Base-by-base conservation (phyloP, 2,888 invertebrate genomes). In the Dugesia japonica region DNA sequence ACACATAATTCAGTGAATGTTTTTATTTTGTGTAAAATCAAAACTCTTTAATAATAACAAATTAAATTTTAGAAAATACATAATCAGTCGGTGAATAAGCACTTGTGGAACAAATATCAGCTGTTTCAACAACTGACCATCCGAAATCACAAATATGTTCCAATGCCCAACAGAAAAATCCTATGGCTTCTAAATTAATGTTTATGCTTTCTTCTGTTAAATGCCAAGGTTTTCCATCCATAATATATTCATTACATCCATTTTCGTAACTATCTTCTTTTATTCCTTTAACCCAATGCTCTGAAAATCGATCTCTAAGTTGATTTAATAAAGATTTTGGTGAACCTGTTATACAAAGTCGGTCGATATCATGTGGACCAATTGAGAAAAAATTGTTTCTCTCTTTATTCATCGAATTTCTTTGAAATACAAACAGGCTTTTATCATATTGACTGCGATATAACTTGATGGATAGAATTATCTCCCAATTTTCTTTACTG, bases 371-470 rank as follows among this genome's bases (percentile, higher is more conserved):
- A 71, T 77, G 77, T 1, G 76, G 38, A 33, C 71, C 76, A 20
- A 77, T 42, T 17, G 33, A 33, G 27, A 76, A 76, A 15, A 76
- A 72, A 71, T 77, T 42, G n/a, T 77, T 77, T 13, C 23, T 23
- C 9, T 77, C 73, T 75, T 28, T 76, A 23, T 27, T 77, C 20
- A 0, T 4, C 15, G 20, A 20, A 9, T 77, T 28, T 7, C 28
- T 26, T 1, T 76, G 28, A 27, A 77, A 28, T 23, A 77, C 20
- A 28, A 77, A 77, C 42, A 77, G 71, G 27, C 76, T 76, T 28
- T 77, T 77, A 33, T 77, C 77, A 27, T 77, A 77, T 26, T 75
- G 74, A 23, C 76, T 77, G 0, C 77, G 77, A 28, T 77, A 77
- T 26, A 77, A 31, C 26, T 77, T 76, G 0, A 77, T 77, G 1